Percentiles rank a stretch among this genome's conserved stretches.
These are phyloP conservation scores for Pelvicachromis taeniatus DNA, from an alignment of 2,113 vertebrate species.

Conservation along the genomic window DNA sequence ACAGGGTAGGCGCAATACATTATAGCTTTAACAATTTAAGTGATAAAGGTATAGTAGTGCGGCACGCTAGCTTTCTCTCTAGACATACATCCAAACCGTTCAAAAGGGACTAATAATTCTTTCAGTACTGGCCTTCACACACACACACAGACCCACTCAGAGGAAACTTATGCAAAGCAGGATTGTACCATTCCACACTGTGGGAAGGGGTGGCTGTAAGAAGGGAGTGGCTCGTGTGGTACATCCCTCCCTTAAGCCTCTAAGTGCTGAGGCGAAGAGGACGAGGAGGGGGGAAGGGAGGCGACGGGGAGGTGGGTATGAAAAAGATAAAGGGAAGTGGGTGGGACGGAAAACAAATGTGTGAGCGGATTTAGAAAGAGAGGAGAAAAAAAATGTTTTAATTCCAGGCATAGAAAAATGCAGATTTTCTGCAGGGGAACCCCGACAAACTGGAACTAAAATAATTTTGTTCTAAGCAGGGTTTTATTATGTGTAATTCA, in stretches of 20 bases:
- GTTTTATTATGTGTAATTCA: constrained; percentile 46
- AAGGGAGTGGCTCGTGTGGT: constrained; percentile 67
- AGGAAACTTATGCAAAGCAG: constrained; percentile 96
- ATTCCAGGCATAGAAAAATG: constrained; percentile 53
- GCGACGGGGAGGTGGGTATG: constrained; percentile 36
- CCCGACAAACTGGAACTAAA: constrained; percentile 48
- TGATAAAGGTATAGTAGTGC: constrained; percentile 47
- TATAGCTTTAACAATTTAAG: constrained; percentile 57
- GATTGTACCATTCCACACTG: constrained; percentile 81
- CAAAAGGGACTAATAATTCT: constrained; percentile 82
- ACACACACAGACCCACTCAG: constrained; percentile 84
- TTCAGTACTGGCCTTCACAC: constrained; percentile 83
- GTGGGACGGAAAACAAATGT: constrained; percentile 71
- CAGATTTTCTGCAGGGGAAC: constrained; percentile 45
- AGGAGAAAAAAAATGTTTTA: constrained; percentile 27
- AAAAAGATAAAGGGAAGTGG: constrained; percentile 66
- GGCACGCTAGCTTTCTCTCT: constrained; percentile 71
- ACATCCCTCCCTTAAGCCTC: constrained; percentile 68
- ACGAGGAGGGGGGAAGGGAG: constrained; percentile 47
- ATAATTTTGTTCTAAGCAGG: constrained; percentile 35
- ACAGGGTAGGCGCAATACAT: constrained; percentile 98
- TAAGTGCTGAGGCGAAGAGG: constrained; percentile 73
- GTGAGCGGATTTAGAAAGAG: constrained; percentile 64
- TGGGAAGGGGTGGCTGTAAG: constrained; percentile 64
- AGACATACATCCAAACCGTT: constrained; percentile 81